Evolutionary conservation across 2,797 vertebrate species (phyloP).

Genomic region (Borostomias antarcticus): DNA sequence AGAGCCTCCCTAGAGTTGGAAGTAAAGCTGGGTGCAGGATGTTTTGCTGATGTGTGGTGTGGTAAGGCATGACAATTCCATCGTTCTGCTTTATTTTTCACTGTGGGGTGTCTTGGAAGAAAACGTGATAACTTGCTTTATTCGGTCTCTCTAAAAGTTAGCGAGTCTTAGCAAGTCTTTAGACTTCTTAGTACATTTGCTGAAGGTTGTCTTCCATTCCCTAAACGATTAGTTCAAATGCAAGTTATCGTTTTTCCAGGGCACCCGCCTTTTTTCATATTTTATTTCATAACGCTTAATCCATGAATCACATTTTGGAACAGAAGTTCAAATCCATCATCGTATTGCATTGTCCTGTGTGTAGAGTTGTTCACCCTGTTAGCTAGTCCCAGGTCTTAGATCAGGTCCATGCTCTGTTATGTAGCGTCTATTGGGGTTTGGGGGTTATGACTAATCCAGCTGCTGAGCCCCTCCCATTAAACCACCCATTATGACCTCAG

Average conservation of each 20-base stretch:
- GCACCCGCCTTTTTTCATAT: conserved; percentile 8
- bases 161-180: no score
- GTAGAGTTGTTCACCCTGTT: not conserved
- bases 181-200: no score
- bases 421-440: conserved; percentile 15
- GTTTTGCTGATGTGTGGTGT: conserved; percentile 98
- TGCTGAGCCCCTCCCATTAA: no score
- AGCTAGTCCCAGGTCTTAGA: not conserved
- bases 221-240: no score
- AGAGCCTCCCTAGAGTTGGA: conserved; percentile 87
- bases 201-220: no score
- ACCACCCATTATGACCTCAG: no score
- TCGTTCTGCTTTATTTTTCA: conserved; percentile 5
- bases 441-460: not conserved
- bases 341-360: not conserved
- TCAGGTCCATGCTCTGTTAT: conserved; percentile 3
- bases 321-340: not conserved
- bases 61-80: conserved; percentile 82
- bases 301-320: conserved; percentile 8
- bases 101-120: conserved; percentile 3
- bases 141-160: conserved; percentile 1
- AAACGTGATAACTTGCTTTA: not conserved
- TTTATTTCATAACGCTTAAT: conserved; percentile 16
- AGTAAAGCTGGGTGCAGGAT: conserved; percentile 95
- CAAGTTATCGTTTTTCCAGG: conserved; percentile 13